Evolutionary conservation across 2,888 invertebrate genomes (phyloP), one percentile per base, ranked within the genome.

Genomic region (Arctia plantaginis): DNA sequence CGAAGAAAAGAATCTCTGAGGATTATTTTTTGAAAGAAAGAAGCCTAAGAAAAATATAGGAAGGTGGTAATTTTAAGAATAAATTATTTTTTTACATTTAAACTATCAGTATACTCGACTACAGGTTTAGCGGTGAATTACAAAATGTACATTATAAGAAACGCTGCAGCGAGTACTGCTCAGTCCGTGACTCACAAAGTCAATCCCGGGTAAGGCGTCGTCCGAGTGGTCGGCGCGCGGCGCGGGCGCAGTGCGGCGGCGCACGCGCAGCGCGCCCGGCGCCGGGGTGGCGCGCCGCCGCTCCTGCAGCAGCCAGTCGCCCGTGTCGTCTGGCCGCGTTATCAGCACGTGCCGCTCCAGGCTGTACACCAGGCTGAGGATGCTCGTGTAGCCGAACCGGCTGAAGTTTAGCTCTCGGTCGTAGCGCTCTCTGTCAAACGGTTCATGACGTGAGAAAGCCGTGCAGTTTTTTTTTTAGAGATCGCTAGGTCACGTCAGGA

Each of bases 151-250:
- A n/a, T n/a, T n/a, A n/a, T n/a, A n/a, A n/a, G n/a, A n/a, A n/a
- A n/a, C n/a, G n/a, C n/a, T n/a, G n/a, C n/a, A n/a, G n/a, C n/a
- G n/a, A n/a, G n/a, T n/a, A n/a, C n/a, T n/a, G n/a, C n/a, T n/a
- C n/a, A n/a, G n/a, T n/a, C n/a, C 3, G 23, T 20, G 18, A 87
- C 92, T 91, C 68, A 94, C 94, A 72, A 86, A 93, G 68, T 89
- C 89, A 44, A 94, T 87, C 3, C 91, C 91, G 30, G 92, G 92
- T 84, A 91, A 82, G 77, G 92, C 92, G 79, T 94, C 94, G 8
- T 93, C 94, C 3, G 88, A 84, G 80, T 91, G 90, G 55, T 20
- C 7, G 64, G 75, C 69, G 76, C 67, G 79, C 71, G 68, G 75
- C 51, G 79, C 39, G 69, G 80, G 69, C 75, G 77, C 64, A 55